Conservation (phyloP, 2,888 invertebrate genomes). For the Noctua fimbriata region DNA sequence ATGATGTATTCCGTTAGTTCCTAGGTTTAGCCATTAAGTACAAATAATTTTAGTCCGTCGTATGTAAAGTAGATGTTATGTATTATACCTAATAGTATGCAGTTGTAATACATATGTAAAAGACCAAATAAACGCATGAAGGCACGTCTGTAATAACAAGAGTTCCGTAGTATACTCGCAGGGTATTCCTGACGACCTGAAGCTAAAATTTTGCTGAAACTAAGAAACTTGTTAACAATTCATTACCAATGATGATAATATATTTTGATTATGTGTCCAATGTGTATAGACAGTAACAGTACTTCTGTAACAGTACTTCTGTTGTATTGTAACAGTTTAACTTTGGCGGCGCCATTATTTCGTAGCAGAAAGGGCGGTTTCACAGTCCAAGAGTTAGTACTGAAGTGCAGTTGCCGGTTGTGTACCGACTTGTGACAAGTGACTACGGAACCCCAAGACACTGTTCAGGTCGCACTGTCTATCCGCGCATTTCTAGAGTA, state of each 20-base stretch:
- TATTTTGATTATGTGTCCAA: background rate
- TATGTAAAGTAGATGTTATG: background rate
- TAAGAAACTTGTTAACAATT: conserved; percentile 13
- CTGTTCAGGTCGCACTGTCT: background rate
- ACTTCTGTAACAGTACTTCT: background rate
- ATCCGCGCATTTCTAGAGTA: too few species aligned
- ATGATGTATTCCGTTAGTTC: background rate
- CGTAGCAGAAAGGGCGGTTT: background rate
- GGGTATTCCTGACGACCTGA: conserved; percentile 11
- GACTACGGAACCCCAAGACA: conserved; percentile 13
- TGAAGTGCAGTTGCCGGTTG: background rate
- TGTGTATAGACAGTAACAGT: background rate
- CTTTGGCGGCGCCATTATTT: background rate
- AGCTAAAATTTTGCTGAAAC: conserved; percentile 21
- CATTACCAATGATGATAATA: background rate
- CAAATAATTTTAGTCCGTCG: conserved; percentile 3
- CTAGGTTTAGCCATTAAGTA: background rate
- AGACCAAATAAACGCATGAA: background rate
- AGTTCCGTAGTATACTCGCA: conserved; percentile 17
- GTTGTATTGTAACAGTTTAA: background rate
- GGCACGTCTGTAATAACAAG: background rate
- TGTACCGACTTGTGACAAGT: conserved; percentile 3
- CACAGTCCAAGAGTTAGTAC: background rate
- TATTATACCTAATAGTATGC: background rate
- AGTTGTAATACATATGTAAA: conserved; percentile 4